Base-by-base conservation (phyloP, 2,888 invertebrate species). In the Drosophila nigricruria region DNA sequence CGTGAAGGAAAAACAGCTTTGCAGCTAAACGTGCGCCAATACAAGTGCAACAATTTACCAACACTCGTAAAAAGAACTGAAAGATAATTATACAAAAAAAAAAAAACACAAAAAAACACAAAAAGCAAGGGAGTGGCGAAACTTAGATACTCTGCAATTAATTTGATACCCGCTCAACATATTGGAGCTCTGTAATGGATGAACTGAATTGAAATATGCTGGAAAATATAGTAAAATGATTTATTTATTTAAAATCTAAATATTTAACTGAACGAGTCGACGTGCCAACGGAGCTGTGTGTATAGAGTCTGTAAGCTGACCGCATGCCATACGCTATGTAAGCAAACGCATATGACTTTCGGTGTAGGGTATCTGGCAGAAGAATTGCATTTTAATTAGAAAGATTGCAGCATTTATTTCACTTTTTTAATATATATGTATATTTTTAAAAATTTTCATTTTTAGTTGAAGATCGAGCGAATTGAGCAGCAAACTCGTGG, bases 361-460 rank as follows among this genome's bases (percentile, higher is more conserved):
- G 0, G 16, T 20, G n/a, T 18, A 54, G 53, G 53, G 53, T 54
- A 42, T 23, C 12, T 10, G 27, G 18, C 18, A 14, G 20, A 53
- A 34, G 18, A 68, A 54, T 53, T 68, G 36, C 66, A 45, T 34
- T 47, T 52, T 16, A 43, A 68, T 43, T 42, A n/a, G 38, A 40
- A 25, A 14, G 20, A 73, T 66, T 75, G 50, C 74, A 73, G 58
- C 61, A 59, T 52, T 58, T 60, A 40, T 52, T 42, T 49, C 6
- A 27, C 25, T 14, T 30, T 18, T 14, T 30, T 8, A 14, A 16
- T 34, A 12, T 36, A 42, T 14, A 3, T 14, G 6, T 20, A 5
- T 5, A 4, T 20, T 6, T 23, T 23, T 23, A 10, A 18, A n/a
- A 9, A 5, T 12, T 25, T 0, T 40, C n/a, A n/a, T n/a, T 61